These are phyloP conservation scores for Lipotes vexillifer DNA, from an alignment of 2,113 vertebrate species.

Conservation along the genomic window DNA sequence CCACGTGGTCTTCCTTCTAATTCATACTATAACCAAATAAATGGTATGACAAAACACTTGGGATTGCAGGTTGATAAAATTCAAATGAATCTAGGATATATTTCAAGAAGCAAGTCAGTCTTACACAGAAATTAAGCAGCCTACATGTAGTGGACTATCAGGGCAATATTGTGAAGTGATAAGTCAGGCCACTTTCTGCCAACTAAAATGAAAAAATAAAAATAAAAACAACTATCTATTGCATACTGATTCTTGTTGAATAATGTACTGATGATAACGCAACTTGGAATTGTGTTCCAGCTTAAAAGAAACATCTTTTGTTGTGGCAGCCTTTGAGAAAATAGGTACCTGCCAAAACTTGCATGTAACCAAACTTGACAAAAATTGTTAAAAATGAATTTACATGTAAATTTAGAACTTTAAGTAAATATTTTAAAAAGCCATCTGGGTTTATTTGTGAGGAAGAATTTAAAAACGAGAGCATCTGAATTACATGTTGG, in stretches of 20 bases:
- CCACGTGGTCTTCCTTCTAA: background rate
- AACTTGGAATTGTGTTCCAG: background rate
- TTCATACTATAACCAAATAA: background rate
- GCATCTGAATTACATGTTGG: background rate
- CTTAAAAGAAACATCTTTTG: constrained; percentile 1
- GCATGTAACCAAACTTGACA: background rate
- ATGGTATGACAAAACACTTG: background rate
- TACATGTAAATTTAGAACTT: constrained; percentile 7
- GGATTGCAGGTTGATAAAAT: background rate
- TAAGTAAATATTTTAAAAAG: constrained; percentile 34
- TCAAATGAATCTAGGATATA: background rate
- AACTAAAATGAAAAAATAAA: background rate
- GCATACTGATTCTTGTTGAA: background rate
- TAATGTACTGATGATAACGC: background rate
- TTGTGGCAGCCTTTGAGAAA: background rate
- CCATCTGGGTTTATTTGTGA: constrained; percentile 13
- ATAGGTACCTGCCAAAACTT: background rate
- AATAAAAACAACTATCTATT: background rate
- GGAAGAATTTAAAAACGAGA: background rate
- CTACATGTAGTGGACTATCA: background rate
- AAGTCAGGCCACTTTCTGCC: background rate
- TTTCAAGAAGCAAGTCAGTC: background rate
- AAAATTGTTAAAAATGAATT: constrained; percentile 22
- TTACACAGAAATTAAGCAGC: constrained; percentile 39
- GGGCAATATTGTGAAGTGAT: background rate